Evolutionary conservation across 2,113 vertebrate species (phyloP).

Genomic region (Cairina moschata): DNA sequence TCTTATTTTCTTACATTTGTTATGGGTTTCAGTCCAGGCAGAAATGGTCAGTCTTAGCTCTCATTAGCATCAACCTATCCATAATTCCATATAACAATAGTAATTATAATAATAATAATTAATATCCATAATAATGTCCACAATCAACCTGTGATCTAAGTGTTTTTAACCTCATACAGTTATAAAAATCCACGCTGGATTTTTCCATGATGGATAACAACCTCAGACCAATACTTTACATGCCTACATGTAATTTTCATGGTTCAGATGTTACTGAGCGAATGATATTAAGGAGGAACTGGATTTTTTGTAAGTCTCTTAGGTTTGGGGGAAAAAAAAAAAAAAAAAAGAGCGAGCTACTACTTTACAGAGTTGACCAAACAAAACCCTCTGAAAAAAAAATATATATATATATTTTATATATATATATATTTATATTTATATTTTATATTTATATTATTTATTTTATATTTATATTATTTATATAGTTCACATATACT

Average conservation of each 20-base stretch:
- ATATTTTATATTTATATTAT: too few relatives aligned
- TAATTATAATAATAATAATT: too few relatives aligned
- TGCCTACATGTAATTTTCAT: neutral
- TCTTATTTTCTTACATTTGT: neutral
- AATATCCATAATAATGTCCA: too few relatives aligned
- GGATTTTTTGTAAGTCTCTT: neutral
- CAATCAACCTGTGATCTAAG: neutral
- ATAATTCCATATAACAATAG: neutral
- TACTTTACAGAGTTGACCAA: neutral
- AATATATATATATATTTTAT: neutral
- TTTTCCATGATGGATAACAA: neutral
- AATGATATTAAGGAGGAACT: neutral
- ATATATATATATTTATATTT: neutral
- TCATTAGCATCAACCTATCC: neutral
- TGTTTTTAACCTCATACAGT: neutral
- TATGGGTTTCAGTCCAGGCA: neutral
- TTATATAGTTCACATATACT: neutral
- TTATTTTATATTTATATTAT: too few relatives aligned
- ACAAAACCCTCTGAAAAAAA: neutral
- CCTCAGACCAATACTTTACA: neutral
- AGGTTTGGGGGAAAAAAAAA: neutral
- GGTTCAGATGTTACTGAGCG: neutral
- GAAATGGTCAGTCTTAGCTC: neutral
- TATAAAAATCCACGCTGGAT: neutral
- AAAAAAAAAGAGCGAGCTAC: neutral